Evolutionary conservation across 2,113 vertebrate genomes (phyloP).

Genomic region (Anser brachyrhynchus): DNA sequence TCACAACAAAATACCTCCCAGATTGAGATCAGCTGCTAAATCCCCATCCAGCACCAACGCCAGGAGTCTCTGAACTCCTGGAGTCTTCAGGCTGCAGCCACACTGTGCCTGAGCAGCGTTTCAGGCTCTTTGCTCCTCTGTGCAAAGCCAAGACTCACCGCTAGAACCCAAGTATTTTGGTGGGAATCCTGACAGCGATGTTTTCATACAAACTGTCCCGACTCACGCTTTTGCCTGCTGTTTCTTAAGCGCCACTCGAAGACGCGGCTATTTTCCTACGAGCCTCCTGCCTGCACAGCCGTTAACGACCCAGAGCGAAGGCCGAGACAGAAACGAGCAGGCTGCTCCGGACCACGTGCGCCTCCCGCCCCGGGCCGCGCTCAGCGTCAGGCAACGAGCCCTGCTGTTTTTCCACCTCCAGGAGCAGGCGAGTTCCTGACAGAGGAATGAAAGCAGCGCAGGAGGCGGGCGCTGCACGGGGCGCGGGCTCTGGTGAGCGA

Average conservation of each 20-base stretch:
- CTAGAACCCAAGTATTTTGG: rapidly evolving
- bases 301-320: neutral
- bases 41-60: neutral
- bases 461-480: neutral
- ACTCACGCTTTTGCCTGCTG: neutral
- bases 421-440: neutral
- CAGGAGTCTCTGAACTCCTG: neutral
- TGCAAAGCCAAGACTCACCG: rapidly evolving
- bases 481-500: neutral
- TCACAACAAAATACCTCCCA: conserved; percentile 6
- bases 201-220: neutral
- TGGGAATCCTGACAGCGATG: rapidly evolving
- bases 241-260: neutral
- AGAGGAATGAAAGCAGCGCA: neutral
- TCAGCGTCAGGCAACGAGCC: neutral
- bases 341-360: neutral
- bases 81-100: neutral
- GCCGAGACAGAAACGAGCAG: neutral
- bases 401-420: neutral
- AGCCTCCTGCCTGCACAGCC: too few relatives aligned
- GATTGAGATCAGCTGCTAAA: conserved; percentile 41
- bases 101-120: neutral
- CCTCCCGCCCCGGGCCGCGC: neutral
- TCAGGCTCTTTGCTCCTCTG: neutral
- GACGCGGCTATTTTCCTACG: neutral